Evolutionary conservation across 2,113 vertebrate genomes (phyloP), one percentile per base, ranked within the genome.

Genomic region (Alaudala cheleensis): DNA sequence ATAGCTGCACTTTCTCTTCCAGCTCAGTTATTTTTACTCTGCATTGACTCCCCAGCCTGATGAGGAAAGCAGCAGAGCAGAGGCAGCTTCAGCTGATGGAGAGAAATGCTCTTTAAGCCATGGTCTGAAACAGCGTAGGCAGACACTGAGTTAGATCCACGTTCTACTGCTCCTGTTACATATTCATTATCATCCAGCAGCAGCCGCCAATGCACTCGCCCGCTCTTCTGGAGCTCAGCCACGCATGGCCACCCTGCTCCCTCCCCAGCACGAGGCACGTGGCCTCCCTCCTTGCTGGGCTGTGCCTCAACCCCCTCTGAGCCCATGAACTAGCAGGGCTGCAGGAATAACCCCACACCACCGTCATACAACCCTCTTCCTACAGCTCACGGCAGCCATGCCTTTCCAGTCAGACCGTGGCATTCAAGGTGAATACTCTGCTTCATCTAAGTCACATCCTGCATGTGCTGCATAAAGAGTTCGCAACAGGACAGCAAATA

Each of bases 121-220:
- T 4, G 54, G 66, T 65, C 92, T 93, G 85, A 82, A 95, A 37
- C 37, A 72, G 74, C 0, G 50, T 93, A 77, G 88, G 93, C 88
- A 93, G 82, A 69, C 79, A 33, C 9, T 9, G 81, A 88, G 56
- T 79, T 85, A 77, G 66, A 92, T 93, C 79, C 92, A 83, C 40
- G 66, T 95, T 91, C 89, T 92, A 65, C 87, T 19, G 58, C 74
- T 93, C 70, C 62, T 90, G 5, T 88, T 94, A 88, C 90, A 90
- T 70, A 94, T 90, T 93, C 93, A 88, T 90, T 89, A 80, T 40
- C 88, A 93, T 70, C 79, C 81, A 95, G 86, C 58, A 93, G 85
- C 85, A 82, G 88, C 71, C 85, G 85, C 93, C 95, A 88, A 85
- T 33, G 1, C n/a, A 1, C n/a, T 81, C 22, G 14, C 82, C 71